These are phyloP conservation scores for Scaptomyza pallida DNA, from an alignment of 1,140 invertebrate species.

Conservation along the genomic window DNA sequence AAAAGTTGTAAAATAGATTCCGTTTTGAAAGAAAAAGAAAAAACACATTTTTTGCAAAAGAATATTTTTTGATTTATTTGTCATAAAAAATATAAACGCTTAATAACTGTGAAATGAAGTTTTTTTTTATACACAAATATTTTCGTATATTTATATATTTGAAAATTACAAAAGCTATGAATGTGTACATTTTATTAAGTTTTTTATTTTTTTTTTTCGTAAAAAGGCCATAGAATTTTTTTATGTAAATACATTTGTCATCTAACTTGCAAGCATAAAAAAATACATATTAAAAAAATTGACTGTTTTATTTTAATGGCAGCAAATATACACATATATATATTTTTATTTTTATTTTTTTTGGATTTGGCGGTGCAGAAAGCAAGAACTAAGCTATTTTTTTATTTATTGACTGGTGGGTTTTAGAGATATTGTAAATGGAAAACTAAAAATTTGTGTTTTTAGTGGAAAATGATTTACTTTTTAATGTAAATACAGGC, in stretches of 20 bases:
- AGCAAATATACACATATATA: too few species aligned
- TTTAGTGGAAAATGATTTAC: slow-evolving; percentile 22
- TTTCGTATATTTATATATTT: slow-evolving; percentile 34
- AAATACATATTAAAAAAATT: slow-evolving; percentile 37
- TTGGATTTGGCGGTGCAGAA: slow-evolving; percentile 6
- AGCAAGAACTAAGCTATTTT: slow-evolving; percentile 25
- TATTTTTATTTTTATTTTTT: not conserved
- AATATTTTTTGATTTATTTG: slow-evolving; percentile 64
- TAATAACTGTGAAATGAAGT: slow-evolving; percentile 41
- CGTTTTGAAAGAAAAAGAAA: too few species aligned
- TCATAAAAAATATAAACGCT: slow-evolving; percentile 70
- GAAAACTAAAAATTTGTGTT: slow-evolving; percentile 16
- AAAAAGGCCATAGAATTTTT: slow-evolving; percentile 61
- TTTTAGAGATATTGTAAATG: slow-evolving; percentile 32
- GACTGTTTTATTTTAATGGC: not conserved
- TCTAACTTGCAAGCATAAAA: slow-evolving; percentile 44
- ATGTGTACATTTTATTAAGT: slow-evolving; percentile 62
- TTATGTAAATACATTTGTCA: slow-evolving; percentile 38
- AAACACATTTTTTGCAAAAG: slow-evolving; percentile 50
- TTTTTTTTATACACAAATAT: slow-evolving; percentile 25
- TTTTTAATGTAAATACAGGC: slow-evolving; percentile 27
- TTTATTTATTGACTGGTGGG: slow-evolving; percentile 63
- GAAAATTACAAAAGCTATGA: slow-evolving; percentile 74
- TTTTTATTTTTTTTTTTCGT: slow-evolving; percentile 34
- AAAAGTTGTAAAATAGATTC: too few species aligned